Base-by-base conservation (phyloP, 2,797 vertebrate species). In the Trachops cirrhosus region DNA sequence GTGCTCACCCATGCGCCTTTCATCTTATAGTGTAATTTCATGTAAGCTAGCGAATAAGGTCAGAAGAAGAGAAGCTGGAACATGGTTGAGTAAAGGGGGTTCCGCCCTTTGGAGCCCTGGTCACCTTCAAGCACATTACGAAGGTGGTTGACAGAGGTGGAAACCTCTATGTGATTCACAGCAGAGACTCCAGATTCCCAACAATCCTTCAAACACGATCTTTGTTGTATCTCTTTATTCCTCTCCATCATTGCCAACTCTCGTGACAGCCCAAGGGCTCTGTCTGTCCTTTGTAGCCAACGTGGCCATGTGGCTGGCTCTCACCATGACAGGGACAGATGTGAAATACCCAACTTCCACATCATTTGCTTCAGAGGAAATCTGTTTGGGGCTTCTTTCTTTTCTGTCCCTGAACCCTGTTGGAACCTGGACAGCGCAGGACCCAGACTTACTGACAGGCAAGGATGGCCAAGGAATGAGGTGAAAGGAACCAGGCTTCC, bases 211-310 rank as follows among this genome's bases (percentile, higher is more conserved):
- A 39, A 5, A 44, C 2, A 0, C 0, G 0, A 26, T 39, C 80
- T 71, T 57, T 50, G 41, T 57, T 37, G 34, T 19, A 22, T 41
- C 70, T 5, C n/a, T 39, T 24, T 14, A 12, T 46, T 39, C 29
- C n/a, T 2, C 39, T 84, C 39, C 15, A 57, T 62, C 0, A 0
- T 0, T 26, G n/a, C 37, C 46, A 26, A 32, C 3, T 34, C 32
- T 37, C 32, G 9, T 82, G 62, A n/a, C 37, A 41, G 50, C 22
- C 6, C 19, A 0, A 14, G 21, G 71, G 39, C 37, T 82, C 4
- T 9, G 4, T 2, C 73, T 21, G 26, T 11, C 50, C 6, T 32
- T 26, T 10, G 18, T 29, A 34, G 18, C 62, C 50, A 16, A 26
- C 18, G 34, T 50, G 57, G 73, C 26, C 37, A 19, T 6, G 12